Evolutionary conservation across 2,797 vertebrate genomes (phyloP).

Genomic region (Hippopotamyrus pictus): DNA sequence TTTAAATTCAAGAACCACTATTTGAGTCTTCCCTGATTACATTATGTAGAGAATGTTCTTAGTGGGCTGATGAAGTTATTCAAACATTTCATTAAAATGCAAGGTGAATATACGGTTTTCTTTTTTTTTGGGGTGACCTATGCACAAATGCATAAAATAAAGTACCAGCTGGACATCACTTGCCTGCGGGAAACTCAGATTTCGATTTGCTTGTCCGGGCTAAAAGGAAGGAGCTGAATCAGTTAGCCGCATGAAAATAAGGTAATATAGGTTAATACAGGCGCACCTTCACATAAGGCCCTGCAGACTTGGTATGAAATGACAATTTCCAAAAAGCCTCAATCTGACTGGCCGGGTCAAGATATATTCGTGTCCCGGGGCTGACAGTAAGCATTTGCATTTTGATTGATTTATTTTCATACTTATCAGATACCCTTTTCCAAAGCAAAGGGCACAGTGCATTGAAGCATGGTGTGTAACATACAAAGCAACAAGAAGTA

Average conservation of each 20-base stretch:
- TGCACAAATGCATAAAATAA: neutral
- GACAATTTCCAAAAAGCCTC: conserved; percentile 7
- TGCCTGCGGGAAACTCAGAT: neutral
- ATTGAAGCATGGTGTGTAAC: neutral
- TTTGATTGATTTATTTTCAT: conserved; percentile 16
- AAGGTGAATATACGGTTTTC: conserved; percentile 58
- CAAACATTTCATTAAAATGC: conserved; percentile 60
- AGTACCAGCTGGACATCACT: neutral
- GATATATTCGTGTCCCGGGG: neutral
- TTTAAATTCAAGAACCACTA: conserved; percentile 71
- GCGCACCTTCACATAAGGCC: neutral
- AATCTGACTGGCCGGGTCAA: conserved; percentile 5
- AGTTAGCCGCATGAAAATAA: neutral
- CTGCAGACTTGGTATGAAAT: neutral
- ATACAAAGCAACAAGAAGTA: neutral
- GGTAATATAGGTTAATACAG: conserved; percentile 6
- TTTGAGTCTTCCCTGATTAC: conserved; percentile 67
- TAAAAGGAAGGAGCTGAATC: neutral
- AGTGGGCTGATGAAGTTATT: conserved; percentile 48
- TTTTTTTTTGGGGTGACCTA: conserved; percentile 50
- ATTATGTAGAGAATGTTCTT: conserved; percentile 57
- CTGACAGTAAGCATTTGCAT: neutral
- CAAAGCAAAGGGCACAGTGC: neutral
- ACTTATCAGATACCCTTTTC: conserved; percentile 6
- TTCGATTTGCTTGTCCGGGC: neutral